Percentiles rank a stretch among this genome's conserved stretches.
phyloP scores from a whole-genome alignment of 2,113 vertebrate species.

The Nasalis larvatus region DNA sequence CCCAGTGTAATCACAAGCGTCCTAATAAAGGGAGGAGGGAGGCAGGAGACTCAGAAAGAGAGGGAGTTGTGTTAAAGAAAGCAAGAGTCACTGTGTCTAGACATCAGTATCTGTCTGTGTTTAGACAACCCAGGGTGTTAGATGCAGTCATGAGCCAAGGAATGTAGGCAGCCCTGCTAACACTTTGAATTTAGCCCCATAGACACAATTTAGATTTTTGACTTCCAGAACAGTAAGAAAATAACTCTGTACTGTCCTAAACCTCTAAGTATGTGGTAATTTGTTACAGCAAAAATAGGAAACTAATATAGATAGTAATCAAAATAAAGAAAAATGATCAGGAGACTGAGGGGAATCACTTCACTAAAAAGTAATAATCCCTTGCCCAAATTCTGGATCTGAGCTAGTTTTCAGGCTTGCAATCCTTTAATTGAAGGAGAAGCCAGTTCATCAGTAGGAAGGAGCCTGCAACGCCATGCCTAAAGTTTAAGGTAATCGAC shows the following conservation, averaged over 20 bases:
- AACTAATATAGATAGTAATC: not conserved
- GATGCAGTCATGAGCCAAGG: not conserved
- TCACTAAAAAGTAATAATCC: not conserved
- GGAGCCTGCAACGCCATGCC: not conserved
- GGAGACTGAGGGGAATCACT: not conserved
- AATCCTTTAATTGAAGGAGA: not conserved
- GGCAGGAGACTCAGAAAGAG: not conserved
- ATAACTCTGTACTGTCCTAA: not conserved
- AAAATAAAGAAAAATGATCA: not conserved
- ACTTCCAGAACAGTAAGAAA: not conserved
- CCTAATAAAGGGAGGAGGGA: not conserved
- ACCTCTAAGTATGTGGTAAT: not conserved
- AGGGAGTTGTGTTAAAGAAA: not conserved
- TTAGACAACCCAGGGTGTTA: not conserved
- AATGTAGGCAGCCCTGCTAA: not conserved
- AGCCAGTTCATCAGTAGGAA: not conserved
- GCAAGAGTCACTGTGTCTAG: too few relatives aligned
- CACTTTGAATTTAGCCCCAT: not conserved
- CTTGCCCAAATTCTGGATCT: not conserved
- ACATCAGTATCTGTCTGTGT: too few relatives aligned
- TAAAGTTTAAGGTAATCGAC: not conserved
- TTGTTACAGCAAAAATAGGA: not conserved
- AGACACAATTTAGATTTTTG: not conserved
- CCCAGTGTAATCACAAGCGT: not conserved
- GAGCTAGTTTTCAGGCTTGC: not conserved